phyloP scores from a whole-genome alignment of 2,888 invertebrate genomes.

The Anticlea derivata region DNA sequence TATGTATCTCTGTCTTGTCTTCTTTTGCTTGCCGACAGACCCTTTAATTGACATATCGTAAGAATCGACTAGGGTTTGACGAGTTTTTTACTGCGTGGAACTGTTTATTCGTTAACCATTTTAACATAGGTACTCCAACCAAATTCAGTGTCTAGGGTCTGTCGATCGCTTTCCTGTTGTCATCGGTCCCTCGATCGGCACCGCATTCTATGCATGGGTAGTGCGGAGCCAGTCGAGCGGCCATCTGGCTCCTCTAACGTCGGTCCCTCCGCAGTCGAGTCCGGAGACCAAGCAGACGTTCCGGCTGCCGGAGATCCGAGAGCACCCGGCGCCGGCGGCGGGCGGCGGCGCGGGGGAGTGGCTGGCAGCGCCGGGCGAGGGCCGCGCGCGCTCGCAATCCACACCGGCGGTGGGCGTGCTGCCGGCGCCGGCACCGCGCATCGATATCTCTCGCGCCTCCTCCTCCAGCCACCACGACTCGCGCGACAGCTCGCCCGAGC shows the following conservation, averaged over 20 bases:
- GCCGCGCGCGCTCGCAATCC: conserved; percentile 71
- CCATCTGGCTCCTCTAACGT: not conserved
- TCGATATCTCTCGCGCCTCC: conserved; percentile 94
- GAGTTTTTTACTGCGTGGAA: too few relatives aligned
- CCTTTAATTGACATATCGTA: not conserved
- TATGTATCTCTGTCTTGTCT: conserved; percentile 75
- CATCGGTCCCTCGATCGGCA: not conserved
- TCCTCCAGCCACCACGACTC: conserved; percentile 95
- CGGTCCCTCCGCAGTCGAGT: conserved; percentile 75
- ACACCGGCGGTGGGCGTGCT: conserved; percentile 61
- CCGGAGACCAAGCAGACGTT: conserved; percentile 83
- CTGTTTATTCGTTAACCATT: too few relatives aligned
- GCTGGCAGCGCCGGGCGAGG: conserved; percentile 54
- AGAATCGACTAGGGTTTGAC: not conserved
- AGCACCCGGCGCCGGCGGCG: conserved; percentile 62
- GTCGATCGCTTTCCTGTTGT: conserved; percentile 9
- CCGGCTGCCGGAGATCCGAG: conserved; percentile 75
- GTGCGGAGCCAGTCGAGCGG: not conserved
- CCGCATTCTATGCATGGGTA: not conserved
- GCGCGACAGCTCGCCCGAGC: conserved; percentile 92
- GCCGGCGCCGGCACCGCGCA: conserved; percentile 91
- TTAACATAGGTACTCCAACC: too few relatives aligned
- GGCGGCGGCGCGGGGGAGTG: conserved; percentile 36
- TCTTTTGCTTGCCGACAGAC: conserved; percentile 43
- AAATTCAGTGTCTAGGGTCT: not conserved